Percentiles rank a stretch among this genome's conserved stretches.
These are phyloP conservation scores for Bombylius major DNA, from an alignment of 2,888 invertebrate species.

Conservation along the genomic window DNA sequence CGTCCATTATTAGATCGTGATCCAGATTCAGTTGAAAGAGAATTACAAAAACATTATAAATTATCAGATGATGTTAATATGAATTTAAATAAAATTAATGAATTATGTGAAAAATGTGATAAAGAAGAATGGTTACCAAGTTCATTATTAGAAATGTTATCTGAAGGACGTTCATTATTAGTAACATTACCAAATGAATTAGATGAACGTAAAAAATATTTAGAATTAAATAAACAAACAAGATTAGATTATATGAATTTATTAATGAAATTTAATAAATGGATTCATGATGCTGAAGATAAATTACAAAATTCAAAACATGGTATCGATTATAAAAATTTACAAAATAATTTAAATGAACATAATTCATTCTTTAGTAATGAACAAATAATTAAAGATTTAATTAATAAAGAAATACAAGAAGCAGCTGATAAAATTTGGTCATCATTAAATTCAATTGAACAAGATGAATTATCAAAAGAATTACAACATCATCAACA, in stretches of 20 bases:
- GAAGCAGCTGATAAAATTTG: slow-evolving; percentile 78
- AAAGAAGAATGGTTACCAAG: slow-evolving; percentile 70
- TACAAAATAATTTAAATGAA: slow-evolving; percentile 69
- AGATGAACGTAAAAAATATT: slow-evolving; percentile 65
- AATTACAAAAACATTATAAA: slow-evolving; percentile 62
- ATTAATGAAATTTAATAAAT: slow-evolving; percentile 64
- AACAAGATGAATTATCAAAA: slow-evolving; percentile 71
- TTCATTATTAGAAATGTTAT: slow-evolving; percentile 68
- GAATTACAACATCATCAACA: slow-evolving; percentile 74
- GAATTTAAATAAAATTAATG: slow-evolving; percentile 55
- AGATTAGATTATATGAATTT: slow-evolving; percentile 64
- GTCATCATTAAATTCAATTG: slow-evolving; percentile 66
- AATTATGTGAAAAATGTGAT: slow-evolving; percentile 56
- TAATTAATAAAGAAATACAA: slow-evolving; percentile 70
- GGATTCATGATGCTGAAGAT: slow-evolving; percentile 73
- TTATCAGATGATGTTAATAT: slow-evolving; percentile 55
- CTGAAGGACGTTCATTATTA: slow-evolving; percentile 67
- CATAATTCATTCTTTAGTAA: slow-evolving; percentile 77
- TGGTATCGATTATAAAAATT: slow-evolving; percentile 79
- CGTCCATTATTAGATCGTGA: slow-evolving; percentile 69
- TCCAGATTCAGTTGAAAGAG: slow-evolving; percentile 64
- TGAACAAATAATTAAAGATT: slow-evolving; percentile 61
- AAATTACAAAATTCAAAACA: slow-evolving; percentile 65
- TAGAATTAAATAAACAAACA: slow-evolving; percentile 62
- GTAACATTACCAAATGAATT: slow-evolving; percentile 68